These are phyloP conservation scores for Tragelaphus strepsiceros DNA, from an alignment of 2,113 vertebrate genomes.

Conservation along the genomic window DNA sequence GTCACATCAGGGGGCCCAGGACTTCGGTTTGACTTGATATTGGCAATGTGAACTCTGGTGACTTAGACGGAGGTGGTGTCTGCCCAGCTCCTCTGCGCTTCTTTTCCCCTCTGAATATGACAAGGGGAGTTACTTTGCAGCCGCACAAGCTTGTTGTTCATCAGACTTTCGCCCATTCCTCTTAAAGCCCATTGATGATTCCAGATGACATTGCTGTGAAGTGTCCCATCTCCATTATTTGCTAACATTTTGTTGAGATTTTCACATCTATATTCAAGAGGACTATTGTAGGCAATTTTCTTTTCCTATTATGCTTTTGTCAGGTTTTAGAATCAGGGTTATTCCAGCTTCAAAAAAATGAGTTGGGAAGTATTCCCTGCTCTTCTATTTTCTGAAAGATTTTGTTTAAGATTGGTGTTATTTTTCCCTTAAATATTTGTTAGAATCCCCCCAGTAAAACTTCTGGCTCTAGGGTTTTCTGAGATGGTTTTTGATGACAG, in stretches of 20 bases:
- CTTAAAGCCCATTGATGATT: rapidly evolving
- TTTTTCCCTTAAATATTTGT: constrained; percentile 5
- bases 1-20: background rate
- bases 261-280: background rate
- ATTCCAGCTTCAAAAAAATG: background rate
- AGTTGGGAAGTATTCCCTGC: background rate
- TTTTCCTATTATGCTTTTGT: constrained; percentile 5
- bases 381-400: constrained; percentile 13
- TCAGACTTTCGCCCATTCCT: rapidly evolving
- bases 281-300: background rate
- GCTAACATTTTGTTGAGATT: background rate
- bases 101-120: no score
- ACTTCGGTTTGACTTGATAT: background rate
- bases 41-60: background rate
- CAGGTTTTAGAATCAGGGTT: constrained; percentile 8
- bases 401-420: background rate
- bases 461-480: background rate
- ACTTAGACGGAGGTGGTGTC: background rate
- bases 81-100: no score
- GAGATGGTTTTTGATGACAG: background rate
- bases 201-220: background rate
- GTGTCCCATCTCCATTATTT: background rate
- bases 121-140: background rate
- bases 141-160: rapidly evolving
- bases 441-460: background rate